These are phyloP conservation scores for Lucilia cuprina DNA, from an alignment of 1,140 invertebrate genomes.

Conservation along the genomic window DNA sequence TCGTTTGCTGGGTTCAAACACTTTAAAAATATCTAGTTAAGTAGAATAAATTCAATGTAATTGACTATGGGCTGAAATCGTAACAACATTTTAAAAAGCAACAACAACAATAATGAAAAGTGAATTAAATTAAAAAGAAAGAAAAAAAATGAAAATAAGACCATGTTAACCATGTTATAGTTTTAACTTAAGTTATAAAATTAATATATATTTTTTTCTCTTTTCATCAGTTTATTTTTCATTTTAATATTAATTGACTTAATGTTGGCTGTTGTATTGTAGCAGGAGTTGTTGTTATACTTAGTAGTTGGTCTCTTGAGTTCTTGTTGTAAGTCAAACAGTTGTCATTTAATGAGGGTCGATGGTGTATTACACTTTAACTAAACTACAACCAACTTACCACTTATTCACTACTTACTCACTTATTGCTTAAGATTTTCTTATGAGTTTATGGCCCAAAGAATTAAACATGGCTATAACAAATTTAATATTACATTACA, in stretches of 20 bases:
- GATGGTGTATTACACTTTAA: not conserved
- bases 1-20: not conserved
- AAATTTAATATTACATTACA: too few species aligned
- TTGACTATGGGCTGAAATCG: not conserved
- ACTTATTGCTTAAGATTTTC: not conserved
- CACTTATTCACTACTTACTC: too few species aligned
- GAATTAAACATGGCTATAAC: too few species aligned
- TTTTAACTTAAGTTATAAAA: not conserved
- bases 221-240: not conserved
- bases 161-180: not conserved
- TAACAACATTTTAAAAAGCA: not conserved
- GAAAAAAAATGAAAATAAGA: not conserved
- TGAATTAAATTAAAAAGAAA: not conserved
- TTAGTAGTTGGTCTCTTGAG: too few species aligned
- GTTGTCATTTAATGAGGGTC: slow-evolving; percentile 20
- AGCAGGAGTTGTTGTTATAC: too few species aligned
- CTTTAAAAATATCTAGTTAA: not conserved
- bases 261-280: not conserved
- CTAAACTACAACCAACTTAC: not conserved
- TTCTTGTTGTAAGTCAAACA: not conserved
- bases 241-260: slow-evolving; percentile 9
- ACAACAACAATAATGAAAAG: not conserved
- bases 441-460: not conserved
- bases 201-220: not conserved
- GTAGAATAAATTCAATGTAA: not conserved